Conservation (phyloP, 2,888 invertebrate species). For the Apotomis turbidana region DNA sequence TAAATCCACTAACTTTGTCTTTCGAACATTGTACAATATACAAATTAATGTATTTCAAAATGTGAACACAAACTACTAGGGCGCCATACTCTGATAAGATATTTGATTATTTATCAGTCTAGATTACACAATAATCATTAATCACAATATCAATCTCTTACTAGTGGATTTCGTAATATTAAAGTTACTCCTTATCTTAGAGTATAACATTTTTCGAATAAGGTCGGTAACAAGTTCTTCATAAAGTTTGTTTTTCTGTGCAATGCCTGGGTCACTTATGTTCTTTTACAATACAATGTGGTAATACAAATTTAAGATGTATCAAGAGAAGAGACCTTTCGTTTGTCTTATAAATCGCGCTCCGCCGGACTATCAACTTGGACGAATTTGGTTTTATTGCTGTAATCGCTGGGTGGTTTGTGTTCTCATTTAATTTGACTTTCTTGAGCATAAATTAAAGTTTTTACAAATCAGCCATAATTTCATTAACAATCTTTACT, state of each 20-base stretch:
- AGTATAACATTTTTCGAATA: not conserved
- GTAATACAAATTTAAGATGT: constrained; percentile 48
- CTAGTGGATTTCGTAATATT: constrained; percentile 18
- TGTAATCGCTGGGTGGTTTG: constrained; percentile 78
- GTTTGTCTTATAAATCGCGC: constrained; percentile 72
- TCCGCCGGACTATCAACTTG: constrained; percentile 70
- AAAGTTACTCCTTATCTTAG: constrained; percentile 8
- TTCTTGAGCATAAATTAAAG: constrained; percentile 8
- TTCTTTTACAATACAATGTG: constrained; percentile 6
- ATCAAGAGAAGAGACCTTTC: constrained; percentile 74
- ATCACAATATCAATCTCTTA: constrained; percentile 11
- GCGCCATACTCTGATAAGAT: constrained; percentile 19
- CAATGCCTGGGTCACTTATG: not conserved
- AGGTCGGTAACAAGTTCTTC: not conserved
- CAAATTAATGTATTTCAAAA: not conserved
- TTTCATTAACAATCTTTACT: not conserved
- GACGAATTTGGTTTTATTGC: constrained; percentile 78
- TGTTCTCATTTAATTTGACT: constrained; percentile 53
- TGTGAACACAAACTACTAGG: constrained; percentile 31
- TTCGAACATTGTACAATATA: no score
- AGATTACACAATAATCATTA: not conserved
- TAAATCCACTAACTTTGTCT: not conserved
- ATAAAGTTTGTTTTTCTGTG: constrained; percentile 14
- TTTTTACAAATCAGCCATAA: constrained; percentile 12
- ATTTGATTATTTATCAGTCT: constrained; percentile 5